Evolutionary conservation across 64 coral and sea anemone genomes (phyloP).

Genomic region (Cladopsammia gracilis): DNA sequence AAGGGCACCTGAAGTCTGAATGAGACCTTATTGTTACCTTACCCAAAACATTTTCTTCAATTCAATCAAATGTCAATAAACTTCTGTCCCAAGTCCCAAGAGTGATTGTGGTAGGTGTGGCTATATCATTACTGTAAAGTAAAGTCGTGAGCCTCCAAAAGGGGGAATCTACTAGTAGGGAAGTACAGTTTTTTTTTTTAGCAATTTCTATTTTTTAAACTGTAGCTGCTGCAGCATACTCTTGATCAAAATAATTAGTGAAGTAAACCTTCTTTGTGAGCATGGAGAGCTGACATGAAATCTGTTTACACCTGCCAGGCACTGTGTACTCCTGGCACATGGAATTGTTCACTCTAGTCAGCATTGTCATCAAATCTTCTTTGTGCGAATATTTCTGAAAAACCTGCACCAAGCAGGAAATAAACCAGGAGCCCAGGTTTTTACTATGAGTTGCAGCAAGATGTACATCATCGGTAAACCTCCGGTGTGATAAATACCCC

Average conservation of each 20-base stretch:
- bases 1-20: too few relatives aligned
- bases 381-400: constrained; percentile 59
- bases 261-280: constrained; percentile 92
- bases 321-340: constrained; percentile 75
- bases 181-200: too few relatives aligned
- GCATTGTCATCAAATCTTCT: constrained; percentile 89
- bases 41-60: too few relatives aligned
- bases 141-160: too few relatives aligned
- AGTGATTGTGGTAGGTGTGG: too few relatives aligned
- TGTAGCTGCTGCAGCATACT: background rate
- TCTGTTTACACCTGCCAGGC: constrained; percentile 63
- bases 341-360: constrained; percentile 89
- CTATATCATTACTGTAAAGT: too few relatives aligned
- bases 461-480: constrained; percentile 3
- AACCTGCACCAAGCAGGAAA: constrained; percentile 75
- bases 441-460: background rate
- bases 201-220: too few relatives aligned
- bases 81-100: too few relatives aligned
- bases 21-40: too few relatives aligned
- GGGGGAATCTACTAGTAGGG: too few relatives aligned
- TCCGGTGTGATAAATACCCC: constrained; percentile 65
- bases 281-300: constrained; percentile 89
- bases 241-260: constrained; percentile 29
- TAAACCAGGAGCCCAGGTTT: constrained; percentile 84
- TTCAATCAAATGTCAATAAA: too few relatives aligned